A percentile compares a stretch with the other conserved stretches of the same genome.
phyloP scores from a whole-genome alignment of 1,140 invertebrate genomes.

The Drosophila guanche region DNA sequence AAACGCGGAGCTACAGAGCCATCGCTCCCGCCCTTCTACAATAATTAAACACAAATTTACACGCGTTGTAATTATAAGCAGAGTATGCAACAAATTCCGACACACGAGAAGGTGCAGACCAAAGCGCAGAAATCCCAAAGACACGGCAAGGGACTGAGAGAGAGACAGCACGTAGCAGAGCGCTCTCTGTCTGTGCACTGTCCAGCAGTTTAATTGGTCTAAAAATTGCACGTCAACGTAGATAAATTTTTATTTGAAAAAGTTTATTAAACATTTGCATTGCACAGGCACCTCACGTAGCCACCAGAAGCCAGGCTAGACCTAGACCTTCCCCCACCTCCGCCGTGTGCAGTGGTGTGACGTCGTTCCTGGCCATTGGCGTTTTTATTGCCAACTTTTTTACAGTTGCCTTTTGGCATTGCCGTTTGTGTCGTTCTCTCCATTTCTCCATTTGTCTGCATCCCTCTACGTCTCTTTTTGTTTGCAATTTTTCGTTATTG shows the following conservation, averaged over 20 bases:
- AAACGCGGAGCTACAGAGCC: slow-evolving; percentile 35
- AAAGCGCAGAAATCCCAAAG: background rate
- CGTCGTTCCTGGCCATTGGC: slow-evolving; percentile 66
- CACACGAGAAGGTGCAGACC: slow-evolving; percentile 6
- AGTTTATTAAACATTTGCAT: slow-evolving; percentile 81
- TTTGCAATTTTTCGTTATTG: slow-evolving; percentile 71
- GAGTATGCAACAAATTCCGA: slow-evolving; percentile 3
- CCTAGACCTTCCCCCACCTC: background rate
- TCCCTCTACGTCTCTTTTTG: slow-evolving; percentile 18
- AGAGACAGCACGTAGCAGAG: slow-evolving; percentile 18
- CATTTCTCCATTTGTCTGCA: slow-evolving; percentile 13
- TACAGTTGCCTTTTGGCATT: slow-evolving; percentile 63
- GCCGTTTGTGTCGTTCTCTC: slow-evolving; percentile 36
- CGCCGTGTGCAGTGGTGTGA: slow-evolving; percentile 37
- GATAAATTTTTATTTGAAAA: slow-evolving; percentile 82
- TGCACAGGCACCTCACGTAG: slow-evolving; percentile 69
- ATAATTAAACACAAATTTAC: slow-evolving; percentile 57
- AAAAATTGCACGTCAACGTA: slow-evolving; percentile 81
- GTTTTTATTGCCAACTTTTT: slow-evolving; percentile 77
- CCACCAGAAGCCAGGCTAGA: background rate
- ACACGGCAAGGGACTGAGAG: slow-evolving; percentile 7
- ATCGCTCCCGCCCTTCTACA: slow-evolving; percentile 1
- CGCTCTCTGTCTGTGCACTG: slow-evolving; percentile 13
- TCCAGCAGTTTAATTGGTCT: slow-evolving; percentile 68
- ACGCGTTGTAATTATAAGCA: slow-evolving; percentile 45